Base-by-base conservation (phyloP, 2,888 invertebrate species). In the Nymphalis c-album region DNA sequence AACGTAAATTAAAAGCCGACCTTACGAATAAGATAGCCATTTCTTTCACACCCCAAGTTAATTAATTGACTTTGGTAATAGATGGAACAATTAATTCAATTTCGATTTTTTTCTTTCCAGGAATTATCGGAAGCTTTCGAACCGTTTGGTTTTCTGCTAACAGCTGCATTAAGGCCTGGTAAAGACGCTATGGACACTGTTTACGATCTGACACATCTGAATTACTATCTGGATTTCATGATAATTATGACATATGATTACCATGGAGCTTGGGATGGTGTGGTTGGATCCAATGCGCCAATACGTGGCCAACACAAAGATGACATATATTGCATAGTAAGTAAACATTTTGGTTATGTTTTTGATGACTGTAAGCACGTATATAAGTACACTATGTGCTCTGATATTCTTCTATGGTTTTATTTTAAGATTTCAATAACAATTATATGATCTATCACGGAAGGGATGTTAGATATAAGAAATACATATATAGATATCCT, bases 191-290 rank as follows among this genome's bases (percentile, higher is more conserved):
- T 97, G 78, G 95, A 96, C 71, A 85, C 93, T 1, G 96, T 96
- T 0, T 98, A 98, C 78, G 95, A 97, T 82, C 93, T 98, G 16
- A 90, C 94, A 7, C 94, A 94, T 73, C 88, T 98, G 16, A 94
- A 95, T n/a, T 85, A 93, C 0, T 94, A 95, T 79, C 83, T 96
- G 51, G 95, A 96, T 81, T 94, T 93, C 68, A 93, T 97, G 48
- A 96, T 97, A 76, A 94, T 97, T 80, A 97, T 97, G 97, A 95
- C 96, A 71, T 97, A 97, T 83, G 97, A 98, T 84, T 97, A 97
- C 83, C 97, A 97, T 75, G 97, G 97, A 0, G 93, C 95, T 10
- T 97, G 97, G 97, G 96, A 97, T 75, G 92, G 92, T 0, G 92
- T 90, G 64, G 94, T 96, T 0, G 95, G 96, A 0, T 95, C 96